These are phyloP conservation scores for Danionella dracula DNA, from an alignment of 2,797 vertebrate genomes.

Conservation along the genomic window DNA sequence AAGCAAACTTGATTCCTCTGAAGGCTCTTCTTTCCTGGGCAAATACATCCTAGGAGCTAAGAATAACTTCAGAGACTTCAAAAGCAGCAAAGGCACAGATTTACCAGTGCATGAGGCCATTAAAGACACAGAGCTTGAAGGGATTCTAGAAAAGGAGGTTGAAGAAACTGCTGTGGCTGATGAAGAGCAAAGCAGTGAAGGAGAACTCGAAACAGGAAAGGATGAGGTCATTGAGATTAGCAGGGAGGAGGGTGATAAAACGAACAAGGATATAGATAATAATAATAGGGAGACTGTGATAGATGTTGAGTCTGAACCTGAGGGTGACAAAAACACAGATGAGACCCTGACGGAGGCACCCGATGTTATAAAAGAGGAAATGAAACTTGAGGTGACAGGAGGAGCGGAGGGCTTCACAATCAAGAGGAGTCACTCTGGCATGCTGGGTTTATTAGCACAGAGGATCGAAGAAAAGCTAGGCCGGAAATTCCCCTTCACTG, in stretches of 20 bases:
- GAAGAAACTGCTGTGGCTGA: conserved; percentile 15
- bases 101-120: conserved; percentile 26
- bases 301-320: conserved; percentile 26
- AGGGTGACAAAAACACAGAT: background rate
- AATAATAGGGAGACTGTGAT: conserved; percentile 29
- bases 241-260: conserved; percentile 55
- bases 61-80: conserved; percentile 79
- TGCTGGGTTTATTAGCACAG: conserved; percentile 41
- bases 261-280: background rate
- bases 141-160: background rate
- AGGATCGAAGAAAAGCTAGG: conserved; percentile 28
- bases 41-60: conserved; percentile 78
- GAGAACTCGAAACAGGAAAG: background rate
- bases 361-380: background rate
- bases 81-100: conserved; percentile 52
- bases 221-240: conserved; percentile 4
- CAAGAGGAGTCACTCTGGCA: background rate
- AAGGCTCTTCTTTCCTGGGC: conserved; percentile 69
- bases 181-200: conserved; percentile 28
- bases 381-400: background rate
- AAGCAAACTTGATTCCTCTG: background rate
- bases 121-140: background rate
- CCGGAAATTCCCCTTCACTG: conserved; percentile 18
- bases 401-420: background rate
- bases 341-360: conserved; percentile 9